These are phyloP conservation scores for Rhizomys pruinosus DNA, from an alignment of 2,113 vertebrate genomes.

Conservation along the genomic window DNA sequence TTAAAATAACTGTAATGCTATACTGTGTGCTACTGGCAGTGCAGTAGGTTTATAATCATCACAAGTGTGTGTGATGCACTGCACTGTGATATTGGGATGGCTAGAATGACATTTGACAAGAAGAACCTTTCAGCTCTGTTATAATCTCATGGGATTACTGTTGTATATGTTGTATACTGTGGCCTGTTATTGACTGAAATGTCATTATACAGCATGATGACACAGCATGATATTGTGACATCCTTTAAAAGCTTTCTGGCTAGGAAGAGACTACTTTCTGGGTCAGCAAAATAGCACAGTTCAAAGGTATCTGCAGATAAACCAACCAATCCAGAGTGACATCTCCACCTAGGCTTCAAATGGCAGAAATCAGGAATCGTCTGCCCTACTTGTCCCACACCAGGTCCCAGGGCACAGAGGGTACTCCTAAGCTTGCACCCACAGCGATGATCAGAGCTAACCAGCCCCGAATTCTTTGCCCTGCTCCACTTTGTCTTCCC, in stretches of 20 bases:
- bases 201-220: background rate
- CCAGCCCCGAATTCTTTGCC: background rate
- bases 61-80: background rate
- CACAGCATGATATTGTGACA: background rate
- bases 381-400: background rate
- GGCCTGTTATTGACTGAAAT: background rate
- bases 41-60: background rate
- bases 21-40: too few relatives aligned
- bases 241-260: background rate
- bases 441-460: background rate
- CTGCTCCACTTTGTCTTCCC: background rate
- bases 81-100: background rate
- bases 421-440: background rate
- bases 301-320: background rate
- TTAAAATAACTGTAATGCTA: background rate
- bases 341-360: background rate
- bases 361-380: background rate
- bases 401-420: background rate
- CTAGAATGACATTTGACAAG: background rate
- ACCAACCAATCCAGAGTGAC: background rate
- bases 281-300: background rate
- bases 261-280: background rate
- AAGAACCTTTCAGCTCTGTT: background rate
- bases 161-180: fast-evolving
- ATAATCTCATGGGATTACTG: too few relatives aligned